Conservation (phyloP, 2,113 vertebrate genomes). For the Chaetura pelagica region DNA sequence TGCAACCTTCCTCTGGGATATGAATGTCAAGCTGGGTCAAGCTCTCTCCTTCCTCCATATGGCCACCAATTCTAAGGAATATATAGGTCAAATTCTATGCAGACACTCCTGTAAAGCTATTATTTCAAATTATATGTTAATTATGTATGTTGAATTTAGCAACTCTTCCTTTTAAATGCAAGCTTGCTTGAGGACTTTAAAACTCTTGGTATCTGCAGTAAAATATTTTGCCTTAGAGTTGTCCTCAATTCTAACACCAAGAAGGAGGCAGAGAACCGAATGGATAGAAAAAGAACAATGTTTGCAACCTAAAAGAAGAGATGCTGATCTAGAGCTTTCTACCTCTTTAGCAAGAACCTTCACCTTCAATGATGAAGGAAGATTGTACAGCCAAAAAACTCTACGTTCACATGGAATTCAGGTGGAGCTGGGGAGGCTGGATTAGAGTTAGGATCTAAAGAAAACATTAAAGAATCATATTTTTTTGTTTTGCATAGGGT, state of each 20-base stretch:
- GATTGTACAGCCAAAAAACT: neutral
- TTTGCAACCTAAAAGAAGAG: neutral
- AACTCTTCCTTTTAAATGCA: constrained; percentile 59
- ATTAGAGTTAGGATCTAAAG: constrained; percentile 50
- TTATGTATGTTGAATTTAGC: constrained; percentile 43
- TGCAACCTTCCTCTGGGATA: constrained; percentile 27
- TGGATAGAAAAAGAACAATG: neutral
- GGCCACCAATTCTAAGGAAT: constrained; percentile 19
- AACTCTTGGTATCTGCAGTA: neutral
- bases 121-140: constrained; percentile 50
- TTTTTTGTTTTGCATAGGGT: constrained; percentile 51
- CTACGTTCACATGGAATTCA: neutral
- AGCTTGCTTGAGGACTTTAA: constrained; percentile 29
- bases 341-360: neutral
- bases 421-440: constrained; percentile 37
- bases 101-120: constrained; percentile 53
- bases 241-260: neutral
- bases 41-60: constrained; percentile 22
- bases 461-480: constrained; percentile 46
- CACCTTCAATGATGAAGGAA: neutral
- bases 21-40: constrained; percentile 51
- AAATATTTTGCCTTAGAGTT: neutral
- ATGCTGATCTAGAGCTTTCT: neutral
- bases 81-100: constrained; percentile 53
- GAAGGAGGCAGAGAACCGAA: neutral